Evolutionary conservation across 1,140 invertebrate genomes (phyloP).

Genomic region (Argopecten irradians): DNA sequence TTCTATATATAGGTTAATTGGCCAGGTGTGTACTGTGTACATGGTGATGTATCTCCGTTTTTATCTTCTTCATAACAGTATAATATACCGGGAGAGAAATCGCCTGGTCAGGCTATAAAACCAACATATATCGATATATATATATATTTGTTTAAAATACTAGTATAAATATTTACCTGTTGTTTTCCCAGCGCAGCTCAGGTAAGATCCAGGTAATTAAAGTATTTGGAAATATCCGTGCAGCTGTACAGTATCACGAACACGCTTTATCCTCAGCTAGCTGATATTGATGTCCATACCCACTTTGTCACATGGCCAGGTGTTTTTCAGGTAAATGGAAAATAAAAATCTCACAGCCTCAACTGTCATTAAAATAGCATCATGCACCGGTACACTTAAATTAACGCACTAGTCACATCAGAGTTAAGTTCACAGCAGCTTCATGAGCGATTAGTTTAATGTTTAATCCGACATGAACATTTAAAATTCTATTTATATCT

Average conservation of each 20-base stretch:
- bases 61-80: too few species aligned
- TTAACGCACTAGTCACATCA: not conserved
- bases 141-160: not conserved
- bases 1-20: not conserved
- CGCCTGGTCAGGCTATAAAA: too few species aligned
- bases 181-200: not conserved
- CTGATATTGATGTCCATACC: not conserved
- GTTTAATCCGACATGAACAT: not conserved
- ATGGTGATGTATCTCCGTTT: too few species aligned
- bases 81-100: too few species aligned
- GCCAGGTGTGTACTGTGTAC: too few species aligned
- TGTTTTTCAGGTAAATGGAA: not conserved
- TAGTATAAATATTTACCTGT: conserved; percentile 7
- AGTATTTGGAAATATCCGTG: not conserved
- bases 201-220: conserved; percentile 3
- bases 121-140: not conserved
- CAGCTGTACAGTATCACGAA: not conserved
- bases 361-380: not conserved
- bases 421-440: not conserved
- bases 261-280: not conserved
- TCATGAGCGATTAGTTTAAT: not conserved
- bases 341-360: not conserved
- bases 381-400: not conserved
- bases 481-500: not conserved
- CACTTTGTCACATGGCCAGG: not conserved